Evolutionary conservation across 2,113 vertebrate species (phyloP).

Genomic region (Takifugu bimaculatus): DNA sequence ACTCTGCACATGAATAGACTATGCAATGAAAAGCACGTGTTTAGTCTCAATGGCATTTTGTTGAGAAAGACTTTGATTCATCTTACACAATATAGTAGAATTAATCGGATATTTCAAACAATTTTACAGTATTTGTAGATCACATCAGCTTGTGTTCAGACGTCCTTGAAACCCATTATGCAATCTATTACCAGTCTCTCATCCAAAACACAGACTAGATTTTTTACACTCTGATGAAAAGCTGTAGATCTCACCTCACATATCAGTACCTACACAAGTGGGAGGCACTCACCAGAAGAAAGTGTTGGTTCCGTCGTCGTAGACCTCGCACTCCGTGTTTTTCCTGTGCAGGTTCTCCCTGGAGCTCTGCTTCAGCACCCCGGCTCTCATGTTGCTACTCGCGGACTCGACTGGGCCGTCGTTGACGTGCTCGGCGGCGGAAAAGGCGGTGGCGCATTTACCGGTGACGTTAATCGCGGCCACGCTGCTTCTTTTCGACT

Average conservation of each 20-base stretch:
- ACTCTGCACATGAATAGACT: too few species aligned
- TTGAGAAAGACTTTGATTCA: too few species aligned
- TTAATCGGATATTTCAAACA: neutral
- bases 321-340: slow-evolving; percentile 88
- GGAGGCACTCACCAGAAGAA: slow-evolving; percentile 89
- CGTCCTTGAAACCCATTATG: slow-evolving; percentile 50
- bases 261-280: neutral
- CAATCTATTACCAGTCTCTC: neutral
- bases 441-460: slow-evolving; percentile 54
- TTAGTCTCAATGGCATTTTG: too few species aligned
- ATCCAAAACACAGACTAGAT: neutral
- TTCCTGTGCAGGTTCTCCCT: slow-evolving; percentile 66
- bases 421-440: slow-evolving; percentile 47
- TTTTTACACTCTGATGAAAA: neutral
- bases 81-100: too few species aligned
- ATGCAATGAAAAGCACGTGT: neutral
- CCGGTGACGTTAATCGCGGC: slow-evolving; percentile 15
- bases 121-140: slow-evolving; percentile 9
- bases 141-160: slow-evolving; percentile 32
- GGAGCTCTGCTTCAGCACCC: slow-evolving; percentile 61
- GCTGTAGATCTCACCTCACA: neutral
- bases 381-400: slow-evolving; percentile 37
- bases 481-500: slow-evolving; percentile 58
- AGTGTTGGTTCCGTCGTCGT: slow-evolving; percentile 95
- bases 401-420: slow-evolving; percentile 46